Evolutionary conservation across 2,113 vertebrate genomes (phyloP).

Genomic region (Thalassarche chlororhynchos): DNA sequence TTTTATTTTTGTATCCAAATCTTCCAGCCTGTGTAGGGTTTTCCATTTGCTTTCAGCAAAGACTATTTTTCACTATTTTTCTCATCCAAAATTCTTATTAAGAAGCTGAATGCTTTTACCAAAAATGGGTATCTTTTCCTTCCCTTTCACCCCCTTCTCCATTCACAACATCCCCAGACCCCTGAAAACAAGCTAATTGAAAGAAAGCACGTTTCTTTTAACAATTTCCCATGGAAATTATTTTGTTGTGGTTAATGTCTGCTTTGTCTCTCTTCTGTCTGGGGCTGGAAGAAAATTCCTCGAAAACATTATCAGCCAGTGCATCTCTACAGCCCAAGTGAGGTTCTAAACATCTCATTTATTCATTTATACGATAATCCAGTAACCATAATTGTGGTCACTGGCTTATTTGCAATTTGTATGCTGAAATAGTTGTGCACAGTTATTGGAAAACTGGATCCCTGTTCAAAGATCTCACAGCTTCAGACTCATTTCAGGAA

Average conservation of each 20-base stretch:
- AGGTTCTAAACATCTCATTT: constrained; percentile 37
- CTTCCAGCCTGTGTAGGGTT: background rate
- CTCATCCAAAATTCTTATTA: constrained; percentile 22
- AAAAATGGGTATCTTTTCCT: constrained; percentile 52
- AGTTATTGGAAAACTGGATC: background rate
- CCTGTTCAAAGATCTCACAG: background rate
- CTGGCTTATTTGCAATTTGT: background rate
- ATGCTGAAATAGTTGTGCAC: background rate
- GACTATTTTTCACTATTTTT: background rate
- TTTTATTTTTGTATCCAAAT: constrained; percentile 15
- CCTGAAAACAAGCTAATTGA: constrained; percentile 10
- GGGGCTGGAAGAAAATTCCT: constrained; percentile 10
- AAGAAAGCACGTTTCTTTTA: constrained; percentile 3
- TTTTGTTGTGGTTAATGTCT: constrained; percentile 39
- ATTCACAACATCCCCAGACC: background rate
- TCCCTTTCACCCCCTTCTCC: background rate
- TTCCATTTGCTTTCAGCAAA: constrained; percentile 27
- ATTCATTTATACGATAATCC: background rate
- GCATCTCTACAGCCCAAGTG: background rate
- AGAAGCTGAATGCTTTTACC: constrained; percentile 43
- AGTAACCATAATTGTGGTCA: background rate
- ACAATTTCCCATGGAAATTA: constrained; percentile 30
- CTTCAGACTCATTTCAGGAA: background rate
- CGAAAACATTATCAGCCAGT: background rate
- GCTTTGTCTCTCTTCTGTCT: constrained; percentile 11